phyloP scores from a whole-genome alignment of 2,113 vertebrate species.

The Paramormyrops kingsleyae region DNA sequence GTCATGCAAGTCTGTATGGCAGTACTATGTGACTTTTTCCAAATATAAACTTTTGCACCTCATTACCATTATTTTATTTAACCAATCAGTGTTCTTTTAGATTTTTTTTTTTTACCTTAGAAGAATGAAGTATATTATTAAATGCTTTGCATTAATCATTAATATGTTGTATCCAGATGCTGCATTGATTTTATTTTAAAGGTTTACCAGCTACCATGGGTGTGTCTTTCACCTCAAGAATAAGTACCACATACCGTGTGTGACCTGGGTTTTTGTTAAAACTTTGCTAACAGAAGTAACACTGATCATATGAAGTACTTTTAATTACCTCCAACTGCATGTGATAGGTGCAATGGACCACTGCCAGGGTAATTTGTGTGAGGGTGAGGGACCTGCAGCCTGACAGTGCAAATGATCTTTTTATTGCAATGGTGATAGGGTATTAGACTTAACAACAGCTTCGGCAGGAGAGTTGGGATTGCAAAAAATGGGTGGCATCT shows the following conservation, averaged over 20 bases:
- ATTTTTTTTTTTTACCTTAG: not conserved
- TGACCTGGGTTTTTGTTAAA: not conserved
- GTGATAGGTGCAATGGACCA: not conserved
- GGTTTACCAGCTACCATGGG: not conserved
- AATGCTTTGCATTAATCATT: not conserved
- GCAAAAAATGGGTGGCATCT: not conserved
- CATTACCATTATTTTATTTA: not conserved
- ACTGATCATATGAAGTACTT: constrained; percentile 1
- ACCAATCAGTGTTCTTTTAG: not conserved
- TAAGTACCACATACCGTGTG: not conserved
- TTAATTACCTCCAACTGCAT: constrained; percentile 23
- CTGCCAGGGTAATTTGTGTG: not conserved
- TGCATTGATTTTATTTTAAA: not conserved
- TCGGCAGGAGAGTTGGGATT: not conserved
- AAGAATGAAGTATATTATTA: not conserved
- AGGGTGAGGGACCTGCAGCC: not conserved
- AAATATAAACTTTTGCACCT: not conserved
- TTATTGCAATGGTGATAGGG: constrained; percentile 25
- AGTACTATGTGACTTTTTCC: not conserved
- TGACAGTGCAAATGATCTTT: constrained; percentile 32
- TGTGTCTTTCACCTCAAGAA: not conserved
- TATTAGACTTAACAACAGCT: constrained; percentile 13
- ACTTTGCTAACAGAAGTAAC: not conserved
- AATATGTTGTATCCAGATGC: not conserved
- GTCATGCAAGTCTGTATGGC: not conserved